These are phyloP conservation scores for Phylloscopus trochilus DNA, from an alignment of 2,113 vertebrate genomes.

Conservation along the genomic window DNA sequence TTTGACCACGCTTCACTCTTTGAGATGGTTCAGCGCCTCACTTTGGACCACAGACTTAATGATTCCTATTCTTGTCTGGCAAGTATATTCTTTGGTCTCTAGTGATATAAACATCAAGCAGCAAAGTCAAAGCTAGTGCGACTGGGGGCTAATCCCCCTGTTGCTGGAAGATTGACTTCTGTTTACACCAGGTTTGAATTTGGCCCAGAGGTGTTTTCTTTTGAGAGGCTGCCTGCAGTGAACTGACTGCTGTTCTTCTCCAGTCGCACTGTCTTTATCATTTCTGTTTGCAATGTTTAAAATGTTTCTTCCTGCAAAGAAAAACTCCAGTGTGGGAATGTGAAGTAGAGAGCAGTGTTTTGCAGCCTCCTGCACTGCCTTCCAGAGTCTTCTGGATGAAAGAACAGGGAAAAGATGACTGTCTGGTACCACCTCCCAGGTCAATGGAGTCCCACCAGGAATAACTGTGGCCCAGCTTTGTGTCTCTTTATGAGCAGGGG, in stretches of 20 bases:
- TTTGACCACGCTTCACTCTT: conserved; percentile 98
- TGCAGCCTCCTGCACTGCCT: conserved; percentile 27
- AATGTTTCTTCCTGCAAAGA: conserved; percentile 43
- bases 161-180: conserved; percentile 45
- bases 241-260: conserved; percentile 49
- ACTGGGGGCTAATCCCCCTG: conserved; percentile 42
- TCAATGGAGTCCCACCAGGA: background rate
- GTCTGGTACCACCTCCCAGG: background rate
- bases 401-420: background rate
- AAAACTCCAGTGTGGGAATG: conserved; percentile 5
- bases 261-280: conserved; percentile 12
- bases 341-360: conserved; percentile 17
- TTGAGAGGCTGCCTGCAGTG: conserved; percentile 44
- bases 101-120: conserved; percentile 68
- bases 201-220: conserved; percentile 41
- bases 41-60: conserved; percentile 98
- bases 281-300: conserved; percentile 53
- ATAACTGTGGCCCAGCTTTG: background rate
- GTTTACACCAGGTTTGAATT: conserved; percentile 58
- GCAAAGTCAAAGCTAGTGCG: conserved; percentile 59
- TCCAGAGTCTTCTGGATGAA: conserved; percentile 39
- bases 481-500: background rate
- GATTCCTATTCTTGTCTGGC: conserved; percentile 99
- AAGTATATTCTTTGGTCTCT: conserved; percentile 83
- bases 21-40: conserved; percentile 96